phyloP scores from a whole-genome alignment of 1,140 invertebrate species.

The Trichonephila clavata region DNA sequence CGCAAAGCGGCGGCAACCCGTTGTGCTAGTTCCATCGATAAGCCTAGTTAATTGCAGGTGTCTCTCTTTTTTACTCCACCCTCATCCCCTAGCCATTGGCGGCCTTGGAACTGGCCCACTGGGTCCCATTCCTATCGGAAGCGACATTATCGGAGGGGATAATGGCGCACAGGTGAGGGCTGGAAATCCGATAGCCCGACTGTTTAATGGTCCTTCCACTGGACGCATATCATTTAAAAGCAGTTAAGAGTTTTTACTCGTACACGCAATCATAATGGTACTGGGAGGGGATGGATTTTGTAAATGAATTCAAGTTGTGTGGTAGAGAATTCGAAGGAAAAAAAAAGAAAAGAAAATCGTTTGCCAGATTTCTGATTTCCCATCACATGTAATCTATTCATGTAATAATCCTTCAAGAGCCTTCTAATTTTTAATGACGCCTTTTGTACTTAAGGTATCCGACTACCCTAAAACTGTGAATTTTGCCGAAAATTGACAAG shows the following conservation, averaged over 20 bases:
- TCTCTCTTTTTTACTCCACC: constrained; percentile 70
- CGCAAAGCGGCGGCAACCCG: not conserved
- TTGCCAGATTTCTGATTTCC: not conserved
- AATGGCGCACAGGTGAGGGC: constrained; percentile 69
- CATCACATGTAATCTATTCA: not conserved
- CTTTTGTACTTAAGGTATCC: too few species aligned
- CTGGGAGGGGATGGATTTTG: not conserved
- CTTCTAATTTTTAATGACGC: too few species aligned
- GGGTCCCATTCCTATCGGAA: constrained; percentile 62
- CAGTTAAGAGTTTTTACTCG: constrained; percentile 29
- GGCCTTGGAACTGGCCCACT: constrained; percentile 62
- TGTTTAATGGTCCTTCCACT: constrained; percentile 51
- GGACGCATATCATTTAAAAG: constrained; percentile 70
- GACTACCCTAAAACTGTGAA: too few species aligned
- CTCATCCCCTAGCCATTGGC: constrained; percentile 66
- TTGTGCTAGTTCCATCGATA: constrained; percentile 60
- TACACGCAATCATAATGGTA: constrained; percentile 60
- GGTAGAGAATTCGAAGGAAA: not conserved
- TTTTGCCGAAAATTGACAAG: too few species aligned
- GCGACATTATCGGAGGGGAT: constrained; percentile 69
- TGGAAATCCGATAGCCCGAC: constrained; percentile 66
- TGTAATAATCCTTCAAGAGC: too few species aligned
- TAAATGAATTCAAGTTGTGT: constrained; percentile 37
- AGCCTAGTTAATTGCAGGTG: constrained; percentile 74
- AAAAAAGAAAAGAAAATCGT: not conserved